Conservation (phyloP, 2,888 invertebrate species). For the Diplolepis rosae region DNA sequence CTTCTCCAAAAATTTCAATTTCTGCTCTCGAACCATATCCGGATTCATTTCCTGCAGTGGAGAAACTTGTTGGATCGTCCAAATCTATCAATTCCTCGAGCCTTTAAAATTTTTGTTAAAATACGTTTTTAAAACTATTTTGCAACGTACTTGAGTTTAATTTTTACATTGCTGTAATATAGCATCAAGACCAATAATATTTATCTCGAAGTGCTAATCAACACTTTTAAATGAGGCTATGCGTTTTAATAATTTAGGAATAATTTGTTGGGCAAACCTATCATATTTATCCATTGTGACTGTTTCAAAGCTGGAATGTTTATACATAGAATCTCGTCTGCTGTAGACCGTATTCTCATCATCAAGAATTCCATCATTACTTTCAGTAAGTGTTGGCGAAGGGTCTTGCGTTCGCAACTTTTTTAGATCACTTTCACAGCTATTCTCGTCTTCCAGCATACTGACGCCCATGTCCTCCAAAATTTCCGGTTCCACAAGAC, state of each 20-base stretch:
- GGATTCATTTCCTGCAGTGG: conserved; percentile 61
- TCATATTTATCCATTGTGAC: conserved; percentile 59
- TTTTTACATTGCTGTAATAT: background rate
- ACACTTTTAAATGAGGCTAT: background rate
- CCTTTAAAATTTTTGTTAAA: conserved; percentile 41
- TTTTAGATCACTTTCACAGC: conserved; percentile 65
- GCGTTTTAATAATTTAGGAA: background rate
- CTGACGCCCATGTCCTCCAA: conserved; percentile 79
- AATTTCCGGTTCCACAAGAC: conserved; percentile 74
- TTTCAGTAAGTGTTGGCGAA: conserved; percentile 58
- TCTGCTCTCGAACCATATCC: conserved; percentile 65
- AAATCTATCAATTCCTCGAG: conserved; percentile 54
- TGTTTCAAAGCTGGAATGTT: conserved; percentile 55
- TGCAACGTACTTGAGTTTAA: background rate
- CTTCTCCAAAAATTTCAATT: conserved; percentile 57
- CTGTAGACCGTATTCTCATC: conserved; percentile 49
- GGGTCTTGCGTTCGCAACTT: conserved; percentile 68
- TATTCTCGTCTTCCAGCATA: conserved; percentile 76
- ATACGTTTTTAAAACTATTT: background rate
- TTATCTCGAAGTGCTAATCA: background rate
- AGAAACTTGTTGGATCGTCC: conserved; percentile 58
- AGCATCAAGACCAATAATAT: background rate
- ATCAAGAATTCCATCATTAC: conserved; percentile 47
- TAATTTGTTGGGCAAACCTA: conserved; percentile 2
- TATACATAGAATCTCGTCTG: conserved; percentile 54